Evolutionary conservation across 1,140 invertebrate genomes (phyloP).

Genomic region (Penaeus chinensis): DNA sequence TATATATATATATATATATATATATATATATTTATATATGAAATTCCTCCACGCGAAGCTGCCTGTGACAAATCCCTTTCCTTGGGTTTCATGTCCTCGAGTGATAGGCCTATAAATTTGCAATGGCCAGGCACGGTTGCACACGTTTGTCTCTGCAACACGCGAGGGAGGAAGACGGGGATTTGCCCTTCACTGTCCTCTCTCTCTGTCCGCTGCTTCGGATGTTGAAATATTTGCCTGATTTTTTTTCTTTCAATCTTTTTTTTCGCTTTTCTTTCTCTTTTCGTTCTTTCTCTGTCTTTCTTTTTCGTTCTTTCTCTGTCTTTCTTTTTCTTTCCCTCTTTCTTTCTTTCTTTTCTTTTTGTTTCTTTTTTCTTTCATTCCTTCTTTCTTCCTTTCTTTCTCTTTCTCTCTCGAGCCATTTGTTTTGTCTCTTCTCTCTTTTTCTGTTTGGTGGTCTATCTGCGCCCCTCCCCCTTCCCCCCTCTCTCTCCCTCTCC

Average conservation of each 20-base stretch:
- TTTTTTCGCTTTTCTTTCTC: not conserved
- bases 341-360: not conserved
- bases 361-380: not conserved
- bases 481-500: not conserved
- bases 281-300: not conserved
- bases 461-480: not conserved
- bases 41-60: no score
- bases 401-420: not conserved
- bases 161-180: no score
- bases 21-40: no score
- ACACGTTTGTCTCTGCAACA: no score
- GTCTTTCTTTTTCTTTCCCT: not conserved
- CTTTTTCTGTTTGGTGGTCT: not conserved
- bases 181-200: not conserved
- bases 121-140: no score
- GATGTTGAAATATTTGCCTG: no score
- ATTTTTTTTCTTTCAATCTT: slow-evolving; percentile 1
- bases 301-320: not conserved
- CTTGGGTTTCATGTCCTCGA: no score
- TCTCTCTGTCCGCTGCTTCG: not conserved
- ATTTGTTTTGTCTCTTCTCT: not conserved
- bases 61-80: no score
- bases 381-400: not conserved
- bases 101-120: no score
- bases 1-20: no score